A percentile compares a stretch with the other conserved stretches of the same genome.
These are phyloP conservation scores for Danio tinwini DNA, from an alignment of 2,797 vertebrate species.

Conservation along the genomic window DNA sequence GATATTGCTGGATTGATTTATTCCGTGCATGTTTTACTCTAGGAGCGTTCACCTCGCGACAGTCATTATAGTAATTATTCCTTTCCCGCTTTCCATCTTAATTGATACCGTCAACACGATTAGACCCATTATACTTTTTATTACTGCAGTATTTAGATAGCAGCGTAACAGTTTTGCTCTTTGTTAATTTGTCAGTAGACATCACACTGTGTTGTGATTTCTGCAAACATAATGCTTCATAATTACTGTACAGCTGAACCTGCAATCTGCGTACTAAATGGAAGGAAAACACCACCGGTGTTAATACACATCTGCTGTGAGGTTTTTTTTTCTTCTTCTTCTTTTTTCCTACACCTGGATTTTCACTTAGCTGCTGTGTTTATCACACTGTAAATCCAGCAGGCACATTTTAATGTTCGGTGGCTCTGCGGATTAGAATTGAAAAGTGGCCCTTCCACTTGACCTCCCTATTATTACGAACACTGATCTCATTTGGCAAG, in stretches of 20 bases:
- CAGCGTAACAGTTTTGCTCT: constrained; percentile 41
- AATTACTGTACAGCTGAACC: constrained; percentile 51
- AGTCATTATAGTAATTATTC: constrained; percentile 35
- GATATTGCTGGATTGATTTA: constrained; percentile 15
- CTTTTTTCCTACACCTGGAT: constrained; percentile 20
- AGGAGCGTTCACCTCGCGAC: constrained; percentile 20
- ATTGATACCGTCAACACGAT: constrained; percentile 33
- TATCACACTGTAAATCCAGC: constrained; percentile 47
- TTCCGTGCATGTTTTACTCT: background rate
- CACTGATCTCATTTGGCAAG: constrained; percentile 86
- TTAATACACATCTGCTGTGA: constrained; percentile 13
- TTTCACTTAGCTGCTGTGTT: constrained; percentile 22
- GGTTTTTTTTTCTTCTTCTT: background rate
- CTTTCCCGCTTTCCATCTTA: constrained; percentile 21
- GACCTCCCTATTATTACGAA: constrained; percentile 83
- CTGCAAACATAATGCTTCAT: constrained; percentile 44
- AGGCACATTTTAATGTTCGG: constrained; percentile 61
- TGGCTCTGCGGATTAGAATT: constrained; percentile 77
- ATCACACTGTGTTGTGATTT: constrained; percentile 44
- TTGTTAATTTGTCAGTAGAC: constrained; percentile 42
- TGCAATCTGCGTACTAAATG: constrained; percentile 41
- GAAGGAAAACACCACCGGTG: constrained; percentile 23
- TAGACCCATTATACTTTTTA: constrained; percentile 31
- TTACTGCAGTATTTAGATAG: constrained; percentile 42
- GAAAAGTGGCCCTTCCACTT: constrained; percentile 83